Base-by-base conservation (phyloP, 2,888 invertebrate genomes). In the Abscondita cerata region DNA sequence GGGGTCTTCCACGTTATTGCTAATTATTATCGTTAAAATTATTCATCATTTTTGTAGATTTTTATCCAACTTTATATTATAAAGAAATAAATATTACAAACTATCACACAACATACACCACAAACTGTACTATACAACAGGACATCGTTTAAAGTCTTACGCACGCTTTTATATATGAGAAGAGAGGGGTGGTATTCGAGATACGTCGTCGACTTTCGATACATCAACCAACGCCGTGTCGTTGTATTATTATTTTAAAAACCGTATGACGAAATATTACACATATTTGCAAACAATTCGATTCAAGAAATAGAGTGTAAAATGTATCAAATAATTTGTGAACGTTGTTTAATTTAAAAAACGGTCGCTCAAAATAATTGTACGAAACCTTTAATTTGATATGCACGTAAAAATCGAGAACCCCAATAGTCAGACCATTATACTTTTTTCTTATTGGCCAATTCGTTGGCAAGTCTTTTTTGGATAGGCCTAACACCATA, bases 341-440 rank as follows among this genome's bases (percentile, higher is more conserved):
- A n/a, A n/a, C n/a, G n/a, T n/a, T n/a, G n/a, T n/a, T n/a, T n/a
- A n/a, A n/a, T n/a, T n/a, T n/a, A n/a, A n/a, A n/a, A n/a, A n/a
- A n/a, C n/a, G n/a, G n/a, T n/a, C n/a, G n/a, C n/a, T n/a, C n/a
- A n/a, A n/a, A n/a, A n/a, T n/a, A n/a, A n/a, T n/a, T n/a, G n/a
- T n/a, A n/a, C n/a, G n/a, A n/a, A n/a, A n/a, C n/a, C n/a, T n/a
- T 41, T 13, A 16, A 16, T 18, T 51, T 18, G 34, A 4, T 13
- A 34, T 34, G 15, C 11, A 19, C 5, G 9, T 1, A 44, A 44
- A 11, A 44, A 36, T 59, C 60, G 62, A 65, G 67, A 69, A 65
- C 60, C 61, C 62, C 68, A 61, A 53, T 60, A 68, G 72, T 74
- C 74, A 74, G 70, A 65, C 74, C 73, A 74, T 73, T 70, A 70